Conservation (phyloP, 2,113 vertebrate genomes). For the Isurus oxyrinchus region DNA sequence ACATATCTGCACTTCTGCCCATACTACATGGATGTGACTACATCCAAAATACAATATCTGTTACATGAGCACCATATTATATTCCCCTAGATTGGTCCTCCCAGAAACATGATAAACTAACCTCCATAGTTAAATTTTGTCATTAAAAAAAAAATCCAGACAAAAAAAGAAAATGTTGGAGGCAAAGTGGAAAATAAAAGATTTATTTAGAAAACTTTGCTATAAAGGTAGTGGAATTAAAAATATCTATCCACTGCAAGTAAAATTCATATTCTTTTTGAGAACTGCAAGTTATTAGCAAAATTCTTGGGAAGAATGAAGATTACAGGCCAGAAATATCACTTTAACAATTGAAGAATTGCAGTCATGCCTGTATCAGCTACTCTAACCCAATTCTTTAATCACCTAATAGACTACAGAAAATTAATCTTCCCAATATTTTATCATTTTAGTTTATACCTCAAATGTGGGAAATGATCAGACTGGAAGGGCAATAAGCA, state of each 20-base stretch:
- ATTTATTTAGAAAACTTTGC: not conserved
- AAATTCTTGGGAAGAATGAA: not conserved
- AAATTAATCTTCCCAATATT: not conserved
- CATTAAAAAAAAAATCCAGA: not conserved
- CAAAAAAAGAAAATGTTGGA: not conserved
- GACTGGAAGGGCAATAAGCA: too few relatives aligned
- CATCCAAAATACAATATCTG: not conserved
- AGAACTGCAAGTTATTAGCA: not conserved
- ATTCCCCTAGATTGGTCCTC: not conserved
- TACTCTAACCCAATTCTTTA: not conserved
- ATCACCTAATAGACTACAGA: not conserved
- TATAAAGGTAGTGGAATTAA: not conserved
- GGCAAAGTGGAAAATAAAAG: not conserved
- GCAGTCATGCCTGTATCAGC: not conserved
- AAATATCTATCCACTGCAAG: not conserved
- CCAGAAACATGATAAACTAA: not conserved
- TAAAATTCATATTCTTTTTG: not conserved
- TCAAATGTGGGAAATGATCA: too few relatives aligned
- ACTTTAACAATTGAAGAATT: too few relatives aligned
- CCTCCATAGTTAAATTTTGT: not conserved
- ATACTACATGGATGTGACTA: not conserved
- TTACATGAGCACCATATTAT: not conserved
- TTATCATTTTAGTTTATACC: not conserved
- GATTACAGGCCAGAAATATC: not conserved
- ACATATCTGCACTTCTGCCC: not conserved